A percentile compares a stretch with the other conserved stretches of the same genome.
Conservation (phyloP, 2,888 invertebrate genomes). For the Mythimna ferrago region DNA sequence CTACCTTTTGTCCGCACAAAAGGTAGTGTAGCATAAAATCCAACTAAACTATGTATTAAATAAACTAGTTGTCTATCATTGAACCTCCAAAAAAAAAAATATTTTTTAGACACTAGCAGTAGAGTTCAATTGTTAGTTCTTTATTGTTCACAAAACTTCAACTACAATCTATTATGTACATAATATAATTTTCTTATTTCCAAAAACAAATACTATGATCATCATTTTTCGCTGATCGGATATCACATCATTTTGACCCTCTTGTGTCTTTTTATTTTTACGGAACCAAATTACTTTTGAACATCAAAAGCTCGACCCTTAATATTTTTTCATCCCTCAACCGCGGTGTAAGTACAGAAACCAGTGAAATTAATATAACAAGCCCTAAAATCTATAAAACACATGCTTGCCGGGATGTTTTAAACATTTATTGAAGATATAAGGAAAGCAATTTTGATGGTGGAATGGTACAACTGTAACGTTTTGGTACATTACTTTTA, state of each 20-base stretch:
- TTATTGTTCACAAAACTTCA: no score
- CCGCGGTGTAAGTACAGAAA: conserved; percentile 69
- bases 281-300: conserved; percentile 22
- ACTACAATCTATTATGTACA: no score
- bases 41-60: no score
- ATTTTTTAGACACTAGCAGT: no score
- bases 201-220: no score
- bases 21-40: no score
- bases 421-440: conserved; percentile 88
- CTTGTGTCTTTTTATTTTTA: not conserved
- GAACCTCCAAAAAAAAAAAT: no score
- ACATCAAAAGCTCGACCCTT: conserved; percentile 24
- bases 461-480: conserved; percentile 82
- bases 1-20: no score
- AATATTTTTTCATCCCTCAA: conserved; percentile 59
- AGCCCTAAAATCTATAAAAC: conserved; percentile 88
- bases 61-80: no score
- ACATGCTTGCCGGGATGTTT: conserved; percentile 88
- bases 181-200: no score
- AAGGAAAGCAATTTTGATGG: conserved; percentile 88
- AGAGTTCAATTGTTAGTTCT: no score
- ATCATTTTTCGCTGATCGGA: not conserved
- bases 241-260: no score
- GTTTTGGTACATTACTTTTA: conserved; percentile 78
- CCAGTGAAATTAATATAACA: conserved; percentile 87